phyloP scores from a whole-genome alignment of 2,113 vertebrate species.

The Spilogale gracilis region DNA sequence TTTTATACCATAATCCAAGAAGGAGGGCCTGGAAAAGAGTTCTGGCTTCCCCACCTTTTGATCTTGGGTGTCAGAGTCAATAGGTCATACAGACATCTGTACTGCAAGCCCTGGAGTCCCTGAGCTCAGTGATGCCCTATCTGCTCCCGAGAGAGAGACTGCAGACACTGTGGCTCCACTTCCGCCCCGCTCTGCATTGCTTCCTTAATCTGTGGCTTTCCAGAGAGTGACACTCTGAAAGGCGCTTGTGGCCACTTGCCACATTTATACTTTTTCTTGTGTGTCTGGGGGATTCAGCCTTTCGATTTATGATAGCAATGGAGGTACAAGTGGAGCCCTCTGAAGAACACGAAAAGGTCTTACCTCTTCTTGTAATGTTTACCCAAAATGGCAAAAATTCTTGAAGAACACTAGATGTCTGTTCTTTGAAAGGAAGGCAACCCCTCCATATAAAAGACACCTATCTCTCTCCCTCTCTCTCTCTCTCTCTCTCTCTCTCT shows the following conservation, averaged over 20 bases:
- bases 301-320: background rate
- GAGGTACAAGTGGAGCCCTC: background rate
- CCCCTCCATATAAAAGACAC: background rate
- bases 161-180: background rate
- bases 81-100: too few relatives aligned
- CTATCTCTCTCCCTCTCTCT: background rate
- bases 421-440: background rate
- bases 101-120: background rate
- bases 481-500: too few relatives aligned
- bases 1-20: background rate
- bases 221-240: background rate
- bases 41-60: background rate
- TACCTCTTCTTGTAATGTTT: background rate
- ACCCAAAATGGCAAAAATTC: slow-evolving; percentile 24
- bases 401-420: background rate
- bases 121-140: background rate
- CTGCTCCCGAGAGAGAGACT: background rate
- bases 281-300: background rate
- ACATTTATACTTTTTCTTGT: background rate
- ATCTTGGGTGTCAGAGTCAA: background rate
- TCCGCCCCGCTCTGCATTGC: background rate
- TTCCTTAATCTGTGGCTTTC: background rate
- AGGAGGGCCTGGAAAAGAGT: background rate
- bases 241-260: background rate
- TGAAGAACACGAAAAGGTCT: background rate